These are phyloP conservation scores for Popillia japonica DNA, from an alignment of 1,140 invertebrate species.

Conservation along the genomic window DNA sequence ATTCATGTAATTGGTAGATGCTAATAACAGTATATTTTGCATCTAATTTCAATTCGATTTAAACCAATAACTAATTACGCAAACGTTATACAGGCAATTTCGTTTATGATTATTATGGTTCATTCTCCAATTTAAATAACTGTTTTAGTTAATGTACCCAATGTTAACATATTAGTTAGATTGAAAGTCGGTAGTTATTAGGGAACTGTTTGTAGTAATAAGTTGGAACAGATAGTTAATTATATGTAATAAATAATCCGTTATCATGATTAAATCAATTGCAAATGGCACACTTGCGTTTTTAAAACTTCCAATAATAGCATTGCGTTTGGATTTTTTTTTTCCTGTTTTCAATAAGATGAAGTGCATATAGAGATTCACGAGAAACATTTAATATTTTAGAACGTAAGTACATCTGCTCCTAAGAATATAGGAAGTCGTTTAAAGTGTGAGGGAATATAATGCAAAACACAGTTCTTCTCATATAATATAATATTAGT, in stretches of 20 bases:
- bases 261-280: too few species aligned
- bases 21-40: neutral
- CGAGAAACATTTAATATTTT: too few species aligned
- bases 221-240: neutral
- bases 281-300: too few species aligned
- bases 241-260: too few species aligned
- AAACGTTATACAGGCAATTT: neutral
- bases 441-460: too few species aligned
- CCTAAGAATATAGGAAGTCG: too few species aligned
- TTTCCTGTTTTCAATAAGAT: too few species aligned
- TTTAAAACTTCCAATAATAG: neutral
- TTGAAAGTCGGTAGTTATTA: neutral
- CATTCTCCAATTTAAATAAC: neutral
- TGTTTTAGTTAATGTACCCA: neutral
- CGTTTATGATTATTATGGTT: neutral
- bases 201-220: neutral
- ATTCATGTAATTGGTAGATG: neutral
- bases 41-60: neutral
- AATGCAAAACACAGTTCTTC: too few species aligned
- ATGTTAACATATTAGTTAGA: neutral
- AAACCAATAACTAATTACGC: neutral
- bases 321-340: too few species aligned
- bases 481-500: too few species aligned
- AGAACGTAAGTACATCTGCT: too few species aligned
- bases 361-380: too few species aligned